Conservation (phyloP, 2,113 vertebrate species). For the Propithecus coquereli region DNA sequence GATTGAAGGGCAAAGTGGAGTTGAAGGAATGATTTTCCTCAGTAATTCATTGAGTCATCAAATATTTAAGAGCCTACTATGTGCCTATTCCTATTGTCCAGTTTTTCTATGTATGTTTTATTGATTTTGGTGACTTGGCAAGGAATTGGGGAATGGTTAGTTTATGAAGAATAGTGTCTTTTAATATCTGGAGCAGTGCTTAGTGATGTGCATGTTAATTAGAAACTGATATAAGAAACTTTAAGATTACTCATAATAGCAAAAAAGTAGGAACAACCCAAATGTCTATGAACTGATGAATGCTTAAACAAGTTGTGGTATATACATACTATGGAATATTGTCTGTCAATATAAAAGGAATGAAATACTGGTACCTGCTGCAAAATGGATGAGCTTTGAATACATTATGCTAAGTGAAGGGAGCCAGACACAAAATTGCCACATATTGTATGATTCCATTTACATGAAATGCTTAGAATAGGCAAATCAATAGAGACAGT, state of each 20-base stretch:
- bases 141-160: background rate
- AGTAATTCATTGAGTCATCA: background rate
- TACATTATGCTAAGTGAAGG: background rate
- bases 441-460: background rate
- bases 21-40: background rate
- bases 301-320: background rate
- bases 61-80: constrained; percentile 7
- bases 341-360: background rate
- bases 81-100: background rate
- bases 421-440: background rate
- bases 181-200: background rate
- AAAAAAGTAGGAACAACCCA: background rate
- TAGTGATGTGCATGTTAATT: background rate
- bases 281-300: background rate
- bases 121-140: constrained; percentile 17
- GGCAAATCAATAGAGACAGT: background rate
- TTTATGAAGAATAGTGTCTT: background rate
- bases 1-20: background rate
- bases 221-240: background rate
- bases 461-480: background rate
- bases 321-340: background rate
- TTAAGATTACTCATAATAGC: background rate
- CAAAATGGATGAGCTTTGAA: background rate
- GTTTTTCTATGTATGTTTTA: background rate
- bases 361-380: background rate